Evolutionary conservation across 2,888 invertebrate species (phyloP).

Genomic region (Diaphora mendica): DNA sequence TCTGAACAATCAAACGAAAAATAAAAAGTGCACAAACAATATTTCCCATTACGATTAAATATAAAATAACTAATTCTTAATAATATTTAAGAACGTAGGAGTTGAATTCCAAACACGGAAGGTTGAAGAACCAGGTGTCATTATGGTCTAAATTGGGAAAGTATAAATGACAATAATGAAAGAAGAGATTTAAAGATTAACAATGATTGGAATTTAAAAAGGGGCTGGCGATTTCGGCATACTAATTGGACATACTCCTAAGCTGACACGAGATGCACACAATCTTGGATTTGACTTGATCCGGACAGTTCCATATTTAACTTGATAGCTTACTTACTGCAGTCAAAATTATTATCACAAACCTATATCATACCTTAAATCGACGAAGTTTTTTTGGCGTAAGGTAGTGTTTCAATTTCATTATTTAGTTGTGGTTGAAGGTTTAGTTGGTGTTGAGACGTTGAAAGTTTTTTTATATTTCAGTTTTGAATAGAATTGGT

Average conservation of each 20-base stretch:
- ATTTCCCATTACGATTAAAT: neutral
- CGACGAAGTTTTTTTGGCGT: neutral
- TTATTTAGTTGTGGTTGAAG: too few species aligned
- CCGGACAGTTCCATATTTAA: conserved; percentile 27
- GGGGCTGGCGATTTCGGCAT: conserved; percentile 8
- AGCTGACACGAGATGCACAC: conserved; percentile 36
- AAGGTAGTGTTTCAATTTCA: neutral
- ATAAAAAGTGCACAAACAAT: neutral
- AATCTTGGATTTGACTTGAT: conserved; percentile 21
- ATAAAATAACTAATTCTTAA: neutral
- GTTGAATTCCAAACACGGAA: conserved; percentile 28
- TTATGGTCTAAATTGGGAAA: conserved; percentile 26
- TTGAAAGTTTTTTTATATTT: neutral
- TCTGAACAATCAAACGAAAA: neutral
- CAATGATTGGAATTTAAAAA: conserved; percentile 30
- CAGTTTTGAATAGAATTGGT: neutral
- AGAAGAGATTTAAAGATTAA: conserved; percentile 25
- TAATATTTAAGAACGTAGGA: neutral
- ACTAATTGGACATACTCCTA: conserved; percentile 22
- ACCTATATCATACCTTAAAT: neutral
- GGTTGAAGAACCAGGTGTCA: conserved; percentile 17
- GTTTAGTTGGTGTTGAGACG: too few species aligned
- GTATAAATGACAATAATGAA: conserved; percentile 22
- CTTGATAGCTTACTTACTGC: conserved; percentile 29
- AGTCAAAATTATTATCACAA: conserved; percentile 16